A percentile compares a stretch with the other conserved stretches of the same genome.
These are phyloP conservation scores for Eupristina koningsbergeri DNA, from an alignment of 1,140 invertebrate species.

Conservation along the genomic window DNA sequence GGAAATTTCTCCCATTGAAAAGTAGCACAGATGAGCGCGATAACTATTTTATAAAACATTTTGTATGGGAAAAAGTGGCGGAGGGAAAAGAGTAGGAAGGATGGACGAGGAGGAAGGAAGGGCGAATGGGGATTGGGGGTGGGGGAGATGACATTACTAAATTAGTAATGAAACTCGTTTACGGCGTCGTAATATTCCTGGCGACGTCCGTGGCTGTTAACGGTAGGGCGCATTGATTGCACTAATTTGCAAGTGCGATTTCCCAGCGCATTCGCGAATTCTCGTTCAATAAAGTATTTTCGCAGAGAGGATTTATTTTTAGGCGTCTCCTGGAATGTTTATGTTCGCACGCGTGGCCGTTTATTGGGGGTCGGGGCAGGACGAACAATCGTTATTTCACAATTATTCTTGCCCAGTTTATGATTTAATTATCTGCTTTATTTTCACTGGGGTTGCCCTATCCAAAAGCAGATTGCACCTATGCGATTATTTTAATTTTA, in stretches of 20 bases:
- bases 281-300: not conserved
- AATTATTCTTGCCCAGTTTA: slow-evolving; percentile 29
- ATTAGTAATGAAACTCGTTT: slow-evolving; percentile 55
- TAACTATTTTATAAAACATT: no score
- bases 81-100: not conserved
- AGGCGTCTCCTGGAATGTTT: slow-evolving; percentile 25
- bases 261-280: not conserved
- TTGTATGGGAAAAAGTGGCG: no score
- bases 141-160: slow-evolving; percentile 56
- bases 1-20: no score
- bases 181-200: slow-evolving; percentile 45
- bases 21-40: no score
- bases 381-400: slow-evolving; percentile 20
- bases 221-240: slow-evolving; percentile 43
- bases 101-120: not conserved
- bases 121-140: no score
- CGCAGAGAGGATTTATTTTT: slow-evolving; percentile 34
- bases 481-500: not conserved
- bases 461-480: not conserved
- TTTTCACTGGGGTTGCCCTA: no score
- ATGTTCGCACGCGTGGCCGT: not conserved
- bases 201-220: slow-evolving; percentile 41
- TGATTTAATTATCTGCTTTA: slow-evolving; percentile 25
- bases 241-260: slow-evolving; percentile 47
- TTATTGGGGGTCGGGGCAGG: slow-evolving; percentile 4